These are phyloP conservation scores for Taphrorychus bicolor DNA, from an alignment of 2,888 invertebrate species.

Conservation along the genomic window DNA sequence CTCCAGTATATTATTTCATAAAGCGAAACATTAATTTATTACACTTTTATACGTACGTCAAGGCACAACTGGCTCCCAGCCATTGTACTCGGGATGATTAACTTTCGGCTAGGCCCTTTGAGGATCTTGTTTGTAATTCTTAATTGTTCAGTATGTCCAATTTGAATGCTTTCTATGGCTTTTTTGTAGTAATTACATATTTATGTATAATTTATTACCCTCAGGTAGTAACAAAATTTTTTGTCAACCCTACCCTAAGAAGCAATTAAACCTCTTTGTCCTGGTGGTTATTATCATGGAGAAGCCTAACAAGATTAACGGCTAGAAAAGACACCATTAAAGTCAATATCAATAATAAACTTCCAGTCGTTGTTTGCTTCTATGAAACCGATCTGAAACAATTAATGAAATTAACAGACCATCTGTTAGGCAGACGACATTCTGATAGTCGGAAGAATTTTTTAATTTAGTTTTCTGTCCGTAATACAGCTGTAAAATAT, in stretches of 20 bases:
- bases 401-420: constrained; percentile 12
- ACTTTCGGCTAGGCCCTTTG: constrained; percentile 50
- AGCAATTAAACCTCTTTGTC: constrained; percentile 36
- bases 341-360: not conserved
- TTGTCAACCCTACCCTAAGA: constrained; percentile 22
- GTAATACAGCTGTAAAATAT: constrained; percentile 36
- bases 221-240: constrained; percentile 39
- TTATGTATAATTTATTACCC: constrained; percentile 42
- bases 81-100: constrained; percentile 55
- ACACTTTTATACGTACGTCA: constrained; percentile 50
- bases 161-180: constrained; percentile 44
- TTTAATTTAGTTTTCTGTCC: constrained; percentile 20
- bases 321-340: not conserved
- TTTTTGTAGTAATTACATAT: constrained; percentile 46
- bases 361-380: not conserved
- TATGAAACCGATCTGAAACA: constrained; percentile 7
- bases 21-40: constrained; percentile 58
- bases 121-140: constrained; percentile 56
- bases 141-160: constrained; percentile 53
- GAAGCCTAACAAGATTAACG: not conserved
- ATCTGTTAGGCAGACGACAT: constrained; percentile 6
- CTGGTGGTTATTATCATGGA: constrained; percentile 7
- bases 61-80: constrained; percentile 48
- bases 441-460: constrained; percentile 16
- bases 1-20: constrained; percentile 57